These are phyloP conservation scores for Nibea coibor DNA, from an alignment of 2,113 vertebrate genomes.

Conservation along the genomic window DNA sequence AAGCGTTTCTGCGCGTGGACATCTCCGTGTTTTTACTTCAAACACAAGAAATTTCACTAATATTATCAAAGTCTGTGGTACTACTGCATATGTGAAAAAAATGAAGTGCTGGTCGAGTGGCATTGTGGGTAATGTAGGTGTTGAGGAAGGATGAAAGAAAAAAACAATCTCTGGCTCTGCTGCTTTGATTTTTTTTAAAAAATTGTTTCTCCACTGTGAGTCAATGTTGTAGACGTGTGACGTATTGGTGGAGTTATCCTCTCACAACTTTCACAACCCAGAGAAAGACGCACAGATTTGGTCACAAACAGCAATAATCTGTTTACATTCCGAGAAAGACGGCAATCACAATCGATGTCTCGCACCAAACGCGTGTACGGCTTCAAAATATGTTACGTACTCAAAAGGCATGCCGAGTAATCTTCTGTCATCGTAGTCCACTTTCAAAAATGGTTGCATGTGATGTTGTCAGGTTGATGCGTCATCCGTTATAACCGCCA, in stretches of 20 bases:
- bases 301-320: conserved; percentile 21
- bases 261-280: neutral
- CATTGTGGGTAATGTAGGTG: neutral
- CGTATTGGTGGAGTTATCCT: neutral
- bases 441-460: conserved; percentile 24
- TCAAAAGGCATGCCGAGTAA: neutral
- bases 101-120: neutral
- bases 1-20: neutral
- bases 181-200: neutral
- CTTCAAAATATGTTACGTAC: neutral
- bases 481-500: conserved; percentile 24
- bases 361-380: neutral
- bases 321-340: conserved; percentile 70
- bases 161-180: neutral
- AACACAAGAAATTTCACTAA: neutral
- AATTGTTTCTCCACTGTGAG: neutral
- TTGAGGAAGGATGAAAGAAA: no score
- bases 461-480: neutral
- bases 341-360: neutral
- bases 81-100: neutral
- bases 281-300: conserved; percentile 24
- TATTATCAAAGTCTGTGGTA: neutral
- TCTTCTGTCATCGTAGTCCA: neutral
- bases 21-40: conserved; percentile 8
- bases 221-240: neutral